Conservation (phyloP, 2,888 invertebrate species). For the Iselma pallidipennis region DNA sequence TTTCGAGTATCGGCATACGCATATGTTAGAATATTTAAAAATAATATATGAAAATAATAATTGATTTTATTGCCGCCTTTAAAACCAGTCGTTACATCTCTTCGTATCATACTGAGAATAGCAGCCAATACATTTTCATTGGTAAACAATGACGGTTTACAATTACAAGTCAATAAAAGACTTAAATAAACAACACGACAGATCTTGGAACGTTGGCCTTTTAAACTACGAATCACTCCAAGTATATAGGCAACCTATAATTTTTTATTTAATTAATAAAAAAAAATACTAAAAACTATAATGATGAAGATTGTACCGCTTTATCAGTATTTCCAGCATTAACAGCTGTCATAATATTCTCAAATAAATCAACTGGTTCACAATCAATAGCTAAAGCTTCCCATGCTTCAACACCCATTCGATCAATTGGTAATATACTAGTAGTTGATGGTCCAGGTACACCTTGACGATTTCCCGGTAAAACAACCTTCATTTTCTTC, state of each 20-base stretch:
- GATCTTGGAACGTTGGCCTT: constrained; percentile 79
- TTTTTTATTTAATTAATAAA: constrained; percentile 6
- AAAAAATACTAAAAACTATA: constrained; percentile 18
- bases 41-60: constrained; percentile 77
- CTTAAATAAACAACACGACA: constrained; percentile 78
- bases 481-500: constrained; percentile 62
- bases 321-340: constrained; percentile 81
- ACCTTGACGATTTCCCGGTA: constrained; percentile 49
- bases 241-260: constrained; percentile 75
- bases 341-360: constrained; percentile 73
- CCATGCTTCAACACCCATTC: constrained; percentile 63
- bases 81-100: constrained; percentile 73
- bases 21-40: constrained; percentile 81
- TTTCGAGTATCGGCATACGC: constrained; percentile 80
- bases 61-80: constrained; percentile 73
- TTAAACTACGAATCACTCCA: constrained; percentile 82
- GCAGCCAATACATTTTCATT: constrained; percentile 78
- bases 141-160: constrained; percentile 75
- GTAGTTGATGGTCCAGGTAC: constrained; percentile 53
- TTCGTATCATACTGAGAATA: constrained; percentile 78
- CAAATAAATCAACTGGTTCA: constrained; percentile 78
- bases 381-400: constrained; percentile 77
- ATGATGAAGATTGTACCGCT: constrained; percentile 57
- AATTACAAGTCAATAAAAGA: constrained; percentile 79
- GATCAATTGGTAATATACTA: constrained; percentile 39